These are phyloP conservation scores for Orius laevigatus DNA, from an alignment of 1,140 invertebrate genomes.

Conservation along the genomic window DNA sequence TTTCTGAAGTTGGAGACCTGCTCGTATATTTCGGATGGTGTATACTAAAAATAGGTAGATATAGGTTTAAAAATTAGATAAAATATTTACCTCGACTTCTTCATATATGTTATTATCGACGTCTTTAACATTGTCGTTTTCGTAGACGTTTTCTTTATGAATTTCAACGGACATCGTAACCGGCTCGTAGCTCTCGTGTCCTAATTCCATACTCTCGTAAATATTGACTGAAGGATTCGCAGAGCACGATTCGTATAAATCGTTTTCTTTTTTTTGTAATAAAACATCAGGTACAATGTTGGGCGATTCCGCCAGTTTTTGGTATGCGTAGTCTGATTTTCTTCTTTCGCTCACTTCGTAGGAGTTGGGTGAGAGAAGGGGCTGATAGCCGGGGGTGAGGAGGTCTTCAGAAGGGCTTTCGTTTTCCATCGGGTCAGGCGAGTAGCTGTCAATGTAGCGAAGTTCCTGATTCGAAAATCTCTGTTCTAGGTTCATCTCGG, in stretches of 20 bases:
- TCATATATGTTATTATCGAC: slow-evolving; percentile 20
- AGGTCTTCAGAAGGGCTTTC: slow-evolving; percentile 16
- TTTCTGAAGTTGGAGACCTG: slow-evolving; percentile 55
- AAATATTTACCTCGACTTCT: slow-evolving; percentile 19
- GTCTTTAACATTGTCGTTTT: slow-evolving; percentile 13
- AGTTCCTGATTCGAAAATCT: slow-evolving; percentile 33
- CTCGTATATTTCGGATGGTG: slow-evolving; percentile 37
- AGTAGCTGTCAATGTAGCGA: slow-evolving; percentile 37
- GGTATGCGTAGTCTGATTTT: slow-evolving; percentile 12
- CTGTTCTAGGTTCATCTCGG: slow-evolving; percentile 10
- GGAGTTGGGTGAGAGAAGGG: slow-evolving; percentile 12
- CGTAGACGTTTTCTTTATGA: slow-evolving; percentile 16
- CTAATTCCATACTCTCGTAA: slow-evolving; percentile 9
- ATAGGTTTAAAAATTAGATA: background rate
- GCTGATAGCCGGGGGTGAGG: slow-evolving; percentile 13
- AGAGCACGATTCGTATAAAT: slow-evolving; percentile 11
- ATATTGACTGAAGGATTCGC: background rate
- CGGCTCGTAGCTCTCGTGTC: slow-evolving; percentile 8
- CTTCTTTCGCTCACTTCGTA: slow-evolving; percentile 4
- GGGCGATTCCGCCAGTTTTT: slow-evolving; percentile 13
- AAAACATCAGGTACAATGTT: slow-evolving; percentile 1
- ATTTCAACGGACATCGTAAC: slow-evolving; percentile 5
- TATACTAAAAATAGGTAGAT: slow-evolving; percentile 5
- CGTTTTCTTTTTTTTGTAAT: slow-evolving; percentile 11
- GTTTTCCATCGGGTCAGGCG: slow-evolving; percentile 27